A percentile compares a stretch with the other conserved stretches of the same genome.
phyloP scores from a whole-genome alignment of 2,113 vertebrate genomes.

The Callopanchax toddi region DNA sequence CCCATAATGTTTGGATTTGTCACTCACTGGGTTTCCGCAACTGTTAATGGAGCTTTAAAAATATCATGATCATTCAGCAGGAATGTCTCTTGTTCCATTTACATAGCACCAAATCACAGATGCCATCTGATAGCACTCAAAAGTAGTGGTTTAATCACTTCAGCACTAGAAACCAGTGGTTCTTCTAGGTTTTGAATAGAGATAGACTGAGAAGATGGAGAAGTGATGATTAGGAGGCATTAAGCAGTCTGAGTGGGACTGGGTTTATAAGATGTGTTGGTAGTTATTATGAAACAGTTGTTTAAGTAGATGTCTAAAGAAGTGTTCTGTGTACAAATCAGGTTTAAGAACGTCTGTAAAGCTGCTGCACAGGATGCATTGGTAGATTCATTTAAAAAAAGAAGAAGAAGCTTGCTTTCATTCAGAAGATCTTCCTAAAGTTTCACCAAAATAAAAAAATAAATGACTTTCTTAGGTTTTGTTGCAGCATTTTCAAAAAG shows the following conservation, averaged over 20 bases:
- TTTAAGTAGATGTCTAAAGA: too few species aligned
- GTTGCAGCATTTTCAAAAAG: too few species aligned
- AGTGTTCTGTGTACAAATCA: too few species aligned
- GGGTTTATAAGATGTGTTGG: background rate
- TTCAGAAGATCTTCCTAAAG: too few species aligned
- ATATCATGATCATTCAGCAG: background rate
- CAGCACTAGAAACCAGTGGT: background rate
- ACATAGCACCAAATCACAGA: background rate
- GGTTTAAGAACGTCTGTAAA: too few species aligned
- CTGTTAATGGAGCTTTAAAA: background rate
- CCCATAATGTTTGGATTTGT: background rate
- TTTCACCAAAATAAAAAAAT: too few species aligned
- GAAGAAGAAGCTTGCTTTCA: too few species aligned
- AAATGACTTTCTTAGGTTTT: too few species aligned
- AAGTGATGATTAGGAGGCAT: background rate
- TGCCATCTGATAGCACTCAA: background rate
- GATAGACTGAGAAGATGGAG: background rate
- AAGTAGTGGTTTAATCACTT: slow-evolving; percentile 1
- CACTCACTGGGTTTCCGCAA: background rate
- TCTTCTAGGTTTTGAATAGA: background rate
- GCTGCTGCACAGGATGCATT: too few species aligned
- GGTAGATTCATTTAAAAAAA: too few species aligned
- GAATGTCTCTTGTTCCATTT: background rate
- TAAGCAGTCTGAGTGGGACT: background rate
- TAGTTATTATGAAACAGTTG: background rate